These are phyloP conservation scores for Cyrtorhinus lividipennis DNA, from an alignment of 1,140 invertebrate species.

Conservation along the genomic window DNA sequence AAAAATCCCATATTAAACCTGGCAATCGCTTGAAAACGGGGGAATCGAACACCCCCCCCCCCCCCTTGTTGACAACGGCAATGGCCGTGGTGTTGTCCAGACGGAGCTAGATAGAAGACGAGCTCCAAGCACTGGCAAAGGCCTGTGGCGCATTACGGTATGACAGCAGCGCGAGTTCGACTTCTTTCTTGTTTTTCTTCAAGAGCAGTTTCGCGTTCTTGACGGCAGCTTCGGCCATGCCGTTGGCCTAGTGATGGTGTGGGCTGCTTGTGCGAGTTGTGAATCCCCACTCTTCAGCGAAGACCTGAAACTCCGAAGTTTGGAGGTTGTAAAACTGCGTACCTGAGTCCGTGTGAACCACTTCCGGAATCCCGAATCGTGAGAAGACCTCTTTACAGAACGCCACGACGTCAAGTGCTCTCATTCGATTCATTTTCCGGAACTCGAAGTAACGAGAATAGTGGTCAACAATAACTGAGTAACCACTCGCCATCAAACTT, in stretches of 20 bases:
- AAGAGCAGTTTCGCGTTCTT: neutral
- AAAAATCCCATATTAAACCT: too few species aligned
- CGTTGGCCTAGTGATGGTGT: conserved; percentile 7
- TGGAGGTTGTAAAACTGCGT: neutral
- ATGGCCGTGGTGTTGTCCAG: too few species aligned
- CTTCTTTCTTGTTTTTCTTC: neutral
- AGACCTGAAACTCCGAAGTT: neutral
- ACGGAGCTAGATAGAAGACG: too few species aligned
- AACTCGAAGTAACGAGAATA: conserved; percentile 4
- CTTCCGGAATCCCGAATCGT: conserved; percentile 7
- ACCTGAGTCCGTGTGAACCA: neutral
- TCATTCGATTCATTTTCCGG: neutral
- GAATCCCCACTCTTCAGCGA: conserved; percentile 9
- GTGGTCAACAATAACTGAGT: neutral
- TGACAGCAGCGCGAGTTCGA: neutral
- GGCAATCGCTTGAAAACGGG: too few species aligned
- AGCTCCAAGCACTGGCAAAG: too few species aligned
- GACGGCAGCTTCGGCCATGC: conserved; percentile 1
- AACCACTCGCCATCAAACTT: neutral
- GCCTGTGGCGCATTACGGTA: neutral
- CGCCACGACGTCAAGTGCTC: neutral
- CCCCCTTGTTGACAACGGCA: too few species aligned
- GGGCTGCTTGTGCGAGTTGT: neutral
- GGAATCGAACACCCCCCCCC: too few species aligned
- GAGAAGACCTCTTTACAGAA: neutral